phyloP scores from a whole-genome alignment of 2,113 vertebrate genomes.

The Irena cyanogastra region DNA sequence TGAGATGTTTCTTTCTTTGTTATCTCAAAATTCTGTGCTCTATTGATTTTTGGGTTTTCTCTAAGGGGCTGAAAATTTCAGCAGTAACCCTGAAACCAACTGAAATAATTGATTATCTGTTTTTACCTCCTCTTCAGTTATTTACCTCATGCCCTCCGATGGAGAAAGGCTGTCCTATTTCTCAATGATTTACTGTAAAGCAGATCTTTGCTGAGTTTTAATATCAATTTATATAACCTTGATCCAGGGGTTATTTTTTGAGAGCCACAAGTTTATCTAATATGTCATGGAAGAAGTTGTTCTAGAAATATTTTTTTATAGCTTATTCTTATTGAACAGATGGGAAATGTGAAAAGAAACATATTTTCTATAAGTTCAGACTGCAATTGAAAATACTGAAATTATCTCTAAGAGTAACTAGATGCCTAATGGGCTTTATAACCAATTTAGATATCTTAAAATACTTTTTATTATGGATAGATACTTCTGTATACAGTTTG shows the following conservation, averaged over 20 bases:
- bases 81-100: conserved; percentile 21
- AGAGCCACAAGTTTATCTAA: neutral
- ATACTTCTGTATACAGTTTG: neutral
- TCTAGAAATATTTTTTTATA: neutral
- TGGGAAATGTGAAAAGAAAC: neutral
- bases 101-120: conserved; percentile 60
- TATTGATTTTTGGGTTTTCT: conserved; percentile 55
- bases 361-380: neutral
- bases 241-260: neutral
- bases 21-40: conserved; percentile 10
- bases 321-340: neutral
- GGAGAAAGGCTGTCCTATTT: conserved; percentile 26
- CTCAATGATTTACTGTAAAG: conserved; percentile 17
- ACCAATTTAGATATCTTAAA: neutral
- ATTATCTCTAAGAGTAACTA: neutral
- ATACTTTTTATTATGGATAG: neutral
- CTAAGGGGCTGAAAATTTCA: conserved; percentile 31
- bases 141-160: conserved; percentile 33
- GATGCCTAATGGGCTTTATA: neutral
- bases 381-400: neutral
- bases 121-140: conserved; percentile 50
- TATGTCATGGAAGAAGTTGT: neutral
- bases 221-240: conserved; percentile 25
- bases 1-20: conserved; percentile 19
- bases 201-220: neutral